These are phyloP conservation scores for Agelas oroides DNA, from an alignment of 37 sponge, comb jelly and placozoan genomes.

Conservation along the genomic window DNA sequence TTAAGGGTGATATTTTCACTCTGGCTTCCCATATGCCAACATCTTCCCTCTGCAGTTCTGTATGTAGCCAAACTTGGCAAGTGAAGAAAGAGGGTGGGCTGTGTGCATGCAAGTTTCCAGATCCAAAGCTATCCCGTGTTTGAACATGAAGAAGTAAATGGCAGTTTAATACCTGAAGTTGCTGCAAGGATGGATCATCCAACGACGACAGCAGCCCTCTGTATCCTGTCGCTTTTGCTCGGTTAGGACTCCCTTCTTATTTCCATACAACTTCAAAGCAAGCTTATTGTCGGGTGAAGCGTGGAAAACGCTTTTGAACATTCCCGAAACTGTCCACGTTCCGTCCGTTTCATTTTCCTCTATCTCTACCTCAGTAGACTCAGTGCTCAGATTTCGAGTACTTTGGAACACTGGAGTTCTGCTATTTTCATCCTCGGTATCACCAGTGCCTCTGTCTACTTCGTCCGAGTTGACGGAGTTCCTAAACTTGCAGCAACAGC, in stretches of 20 bases:
- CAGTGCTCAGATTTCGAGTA: too few relatives aligned
- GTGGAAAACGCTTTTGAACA: slow-evolving; percentile 43
- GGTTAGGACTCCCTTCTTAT: slow-evolving; percentile 15
- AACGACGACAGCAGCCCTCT: slow-evolving; percentile 1
- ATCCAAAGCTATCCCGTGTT: too few relatives aligned
- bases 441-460: not conserved
- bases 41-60: too few relatives aligned
- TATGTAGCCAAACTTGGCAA: too few relatives aligned
- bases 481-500: not conserved
- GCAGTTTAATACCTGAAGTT: slow-evolving; percentile 66
- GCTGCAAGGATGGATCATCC: slow-evolving; percentile 64
- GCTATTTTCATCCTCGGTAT: not conserved
- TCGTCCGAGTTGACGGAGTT: not conserved
- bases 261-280: slow-evolving; percentile 60
- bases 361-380: not conserved
- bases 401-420: not conserved
- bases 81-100: too few relatives aligned
- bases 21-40: too few relatives aligned
- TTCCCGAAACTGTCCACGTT: not conserved
- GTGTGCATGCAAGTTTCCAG: too few relatives aligned
- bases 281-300: slow-evolving; percentile 45
- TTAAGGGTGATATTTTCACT: too few relatives aligned
- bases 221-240: slow-evolving; percentile 20
- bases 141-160: too few relatives aligned
- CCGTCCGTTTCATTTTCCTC: not conserved